Base-by-base conservation (phyloP, 2,113 vertebrate species). In the Xerus inauris region DNA sequence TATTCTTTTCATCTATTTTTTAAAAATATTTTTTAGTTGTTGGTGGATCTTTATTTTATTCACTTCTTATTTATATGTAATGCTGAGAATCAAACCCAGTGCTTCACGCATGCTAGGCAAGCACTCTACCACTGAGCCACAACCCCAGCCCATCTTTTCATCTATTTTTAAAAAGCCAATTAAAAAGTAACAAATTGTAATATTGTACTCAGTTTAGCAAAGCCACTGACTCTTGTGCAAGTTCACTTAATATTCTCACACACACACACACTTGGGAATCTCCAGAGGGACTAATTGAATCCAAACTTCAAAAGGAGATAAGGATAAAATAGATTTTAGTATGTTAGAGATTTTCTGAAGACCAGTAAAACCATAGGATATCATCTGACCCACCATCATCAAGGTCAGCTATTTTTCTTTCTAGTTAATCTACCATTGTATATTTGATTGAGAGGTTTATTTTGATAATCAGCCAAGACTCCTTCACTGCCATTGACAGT, bases 151-250 rank as follows among this genome's bases (percentile, higher is more conserved):
- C n/a, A n/a, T n/a, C n/a, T n/a, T n/a, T n/a, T n/a, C n/a, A n/a
- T 96, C 11, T 19, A 40, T 38, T 93, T 89, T 83, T 87, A 20
- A 90, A 64, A 95, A 54, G 32, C 65, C 45, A 91, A 2, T 73
- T 0, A 85, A 76, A 69, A 47, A 65, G 6, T 38, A 69, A 20
- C n/a, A 85, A 24, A 62, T 75, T 83, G 32, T 69, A 14, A 17
- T 93, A 76, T 40, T 69, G 10, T 80, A 28, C 13, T 54, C 47
- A 81, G 1, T n/a, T 35, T n/a, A 83, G 14, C 47, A 89, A 76
- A 67, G 6, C 38, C 10, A 89, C 7, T 59, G 83, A 69, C 1
- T 47, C 26, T 24, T 77, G 14, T 3, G 2, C 9, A 77, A 35
- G 38, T 87, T 45, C 42, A 59, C 26, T 45, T 90, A 49, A 28